A percentile compares a stretch with the other conserved stretches of the same genome.
Conservation (phyloP, 2,113 vertebrate species). For the Pluvianellus socialis region DNA sequence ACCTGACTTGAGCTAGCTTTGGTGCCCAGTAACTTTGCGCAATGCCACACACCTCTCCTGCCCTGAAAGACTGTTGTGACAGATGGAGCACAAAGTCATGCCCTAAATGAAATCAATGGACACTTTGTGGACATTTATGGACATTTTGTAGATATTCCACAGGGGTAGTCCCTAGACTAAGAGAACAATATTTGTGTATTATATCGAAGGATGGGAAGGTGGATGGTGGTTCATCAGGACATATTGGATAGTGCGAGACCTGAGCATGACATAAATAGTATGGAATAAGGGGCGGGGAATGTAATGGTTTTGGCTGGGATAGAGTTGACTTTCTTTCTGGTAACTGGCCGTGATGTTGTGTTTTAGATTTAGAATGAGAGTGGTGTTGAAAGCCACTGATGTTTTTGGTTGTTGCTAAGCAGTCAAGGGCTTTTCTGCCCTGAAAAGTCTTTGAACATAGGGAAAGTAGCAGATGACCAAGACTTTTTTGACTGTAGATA, state of each 20-base stretch:
- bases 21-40: not conserved
- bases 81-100: not conserved
- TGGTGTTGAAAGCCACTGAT: not conserved
- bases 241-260: not conserved
- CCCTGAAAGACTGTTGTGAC: not conserved
- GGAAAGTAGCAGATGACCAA: not conserved
- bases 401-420: not conserved
- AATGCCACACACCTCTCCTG: not conserved
- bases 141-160: not conserved
- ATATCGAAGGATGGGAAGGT: not conserved
- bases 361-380: not conserved
- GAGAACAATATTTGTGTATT: not conserved
- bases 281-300: not conserved
- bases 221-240: not conserved
- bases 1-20: not conserved
- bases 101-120: not conserved
- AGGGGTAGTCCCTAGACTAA: not conserved
- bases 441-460: not conserved
- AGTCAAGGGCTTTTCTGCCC: not conserved
- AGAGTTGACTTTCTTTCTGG: not conserved
- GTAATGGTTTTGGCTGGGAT: not conserved
- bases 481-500: not conserved
- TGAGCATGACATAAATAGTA: not conserved
- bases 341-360: not conserved
- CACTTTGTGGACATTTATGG: not conserved